Base-by-base conservation (phyloP, 2,888 invertebrate species). In the Lucinisca nassula region DNA sequence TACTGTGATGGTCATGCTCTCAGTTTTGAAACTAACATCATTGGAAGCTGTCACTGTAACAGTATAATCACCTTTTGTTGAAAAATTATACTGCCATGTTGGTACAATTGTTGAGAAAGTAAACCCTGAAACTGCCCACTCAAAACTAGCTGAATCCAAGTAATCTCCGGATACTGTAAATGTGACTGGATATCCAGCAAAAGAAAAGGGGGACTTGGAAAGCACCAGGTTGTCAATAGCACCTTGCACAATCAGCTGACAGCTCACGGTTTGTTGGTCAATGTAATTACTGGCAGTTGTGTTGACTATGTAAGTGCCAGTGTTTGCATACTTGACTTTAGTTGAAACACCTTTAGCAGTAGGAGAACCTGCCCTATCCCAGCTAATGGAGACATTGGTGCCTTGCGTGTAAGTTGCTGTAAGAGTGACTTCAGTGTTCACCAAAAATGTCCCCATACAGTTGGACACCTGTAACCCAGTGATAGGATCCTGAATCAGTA, bases 201-300 rank as follows among this genome's bases (percentile, higher is more conserved):
- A 91, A n/a, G 37, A 45, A 58, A 87, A 87, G 12, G 82, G 38
- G 17, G 91, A 90, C 38, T 73, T 83, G 0, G 78, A 80, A n/a
- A 92, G 67, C 0, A 30, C 38, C n/a, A 94, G 40, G 40, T 89
- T 85, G 21, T 89, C 87, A 10, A 91, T 90, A 8, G 40, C 32
- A 51, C 91, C 92, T 61, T 86, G 90, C 8, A 86, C 90, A 0
- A 84, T 84, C 17, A 93, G 79, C 10, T 51, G 82, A 32, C 93
- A 91, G 8, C 73, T 70, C 12, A 80, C 14, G 10, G 30, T 35
- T 27, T 82, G 76, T 4, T 58, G 27, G 73, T 84, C 88, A 21
- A 93, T 91, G 78, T 88, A 67, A 82, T 93, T 93, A 10, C 80
- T 82, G 12, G 85, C 92, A 58, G 87, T 92, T 12, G 92, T 80